These are phyloP conservation scores for Papilio gigon DNA, from an alignment of 2,888 invertebrate genomes.

Conservation along the genomic window DNA sequence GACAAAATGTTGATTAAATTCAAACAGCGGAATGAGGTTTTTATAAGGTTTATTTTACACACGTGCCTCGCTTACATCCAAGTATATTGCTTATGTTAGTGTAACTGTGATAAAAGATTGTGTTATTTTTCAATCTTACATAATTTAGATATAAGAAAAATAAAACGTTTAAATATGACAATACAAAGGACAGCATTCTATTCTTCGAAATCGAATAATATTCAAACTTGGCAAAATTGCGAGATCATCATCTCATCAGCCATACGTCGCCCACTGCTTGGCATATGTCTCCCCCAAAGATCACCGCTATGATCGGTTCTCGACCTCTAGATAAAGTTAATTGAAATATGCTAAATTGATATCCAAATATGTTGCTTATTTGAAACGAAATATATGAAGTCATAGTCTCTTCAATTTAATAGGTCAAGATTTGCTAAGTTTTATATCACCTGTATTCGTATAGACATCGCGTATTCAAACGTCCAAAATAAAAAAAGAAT, in stretches of 20 bases:
- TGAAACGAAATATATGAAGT: background rate
- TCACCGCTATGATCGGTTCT: too few relatives aligned
- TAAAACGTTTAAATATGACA: too few relatives aligned
- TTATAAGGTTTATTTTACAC: slow-evolving; percentile 62
- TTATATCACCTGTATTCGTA: background rate
- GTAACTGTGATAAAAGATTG: background rate
- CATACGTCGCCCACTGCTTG: too few relatives aligned
- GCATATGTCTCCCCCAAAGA: too few relatives aligned
- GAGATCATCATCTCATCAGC: too few relatives aligned
- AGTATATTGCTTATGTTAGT: background rate
- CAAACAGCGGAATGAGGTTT: slow-evolving; percentile 40
- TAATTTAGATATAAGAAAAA: too few relatives aligned
- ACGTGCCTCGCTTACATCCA: slow-evolving; percentile 49
- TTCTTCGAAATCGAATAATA: too few relatives aligned
- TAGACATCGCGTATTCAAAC: background rate
- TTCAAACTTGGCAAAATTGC: too few relatives aligned
- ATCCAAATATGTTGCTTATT: background rate
- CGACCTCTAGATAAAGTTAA: too few relatives aligned
- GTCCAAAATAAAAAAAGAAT: slow-evolving; percentile 49
- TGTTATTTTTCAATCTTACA: background rate
- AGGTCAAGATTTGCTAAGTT: background rate
- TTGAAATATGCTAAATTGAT: background rate
- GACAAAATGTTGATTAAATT: slow-evolving; percentile 42
- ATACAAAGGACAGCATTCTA: too few relatives aligned
- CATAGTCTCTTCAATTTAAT: background rate